Base-by-base conservation (phyloP, 2,888 invertebrate genomes). In the Mythimna lalbum region DNA sequence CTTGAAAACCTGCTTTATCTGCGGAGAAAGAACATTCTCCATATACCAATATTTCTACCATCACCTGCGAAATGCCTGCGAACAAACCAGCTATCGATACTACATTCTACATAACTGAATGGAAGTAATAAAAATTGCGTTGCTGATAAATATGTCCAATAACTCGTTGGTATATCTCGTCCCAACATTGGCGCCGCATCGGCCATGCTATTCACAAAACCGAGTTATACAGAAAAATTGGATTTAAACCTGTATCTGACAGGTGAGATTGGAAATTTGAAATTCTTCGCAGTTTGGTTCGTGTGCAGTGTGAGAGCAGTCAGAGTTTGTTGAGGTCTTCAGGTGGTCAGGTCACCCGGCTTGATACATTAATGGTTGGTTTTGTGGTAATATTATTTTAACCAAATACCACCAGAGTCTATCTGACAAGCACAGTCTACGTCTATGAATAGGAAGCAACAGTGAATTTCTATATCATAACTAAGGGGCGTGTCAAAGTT, bases 221-320 rank as follows among this genome's bases (percentile, higher is more conserved):
- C 12, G 12, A 39, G 39, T 23, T 50, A 5, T 57, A 39, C 43
- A 14, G 19, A 50, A 68, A 68, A 72, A 72, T 62, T 68, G 17
- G 43, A 56, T 77, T 55, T 39, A 14, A 56, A 47, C 49, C 50
- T 71, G 70, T 19, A 4, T n/a, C 27, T 57, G 72, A 64, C 64
- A 57, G 53, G 47, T 10, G 43, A 65, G 36, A 73, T 77, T 77
- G 62, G 27, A 63, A 77, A 43, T 62, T 62, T 47, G 21, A 52
- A 65, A 69, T 63, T 59, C 59, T 52, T 23, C 39, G 36, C 61
- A 55, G 53, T 55, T 43, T 50, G 23, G n/a, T 52, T 49, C 7
- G 27, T 53, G 12, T 27, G 14, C 4, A 43, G 39, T 4, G 10
- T n/a, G n/a, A n/a, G n/a, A n/a, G n/a, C 39, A 14, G 39, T 3